Base-by-base conservation (phyloP, 2,888 invertebrate species). In the Gastracanthus pulcherrimus region DNA sequence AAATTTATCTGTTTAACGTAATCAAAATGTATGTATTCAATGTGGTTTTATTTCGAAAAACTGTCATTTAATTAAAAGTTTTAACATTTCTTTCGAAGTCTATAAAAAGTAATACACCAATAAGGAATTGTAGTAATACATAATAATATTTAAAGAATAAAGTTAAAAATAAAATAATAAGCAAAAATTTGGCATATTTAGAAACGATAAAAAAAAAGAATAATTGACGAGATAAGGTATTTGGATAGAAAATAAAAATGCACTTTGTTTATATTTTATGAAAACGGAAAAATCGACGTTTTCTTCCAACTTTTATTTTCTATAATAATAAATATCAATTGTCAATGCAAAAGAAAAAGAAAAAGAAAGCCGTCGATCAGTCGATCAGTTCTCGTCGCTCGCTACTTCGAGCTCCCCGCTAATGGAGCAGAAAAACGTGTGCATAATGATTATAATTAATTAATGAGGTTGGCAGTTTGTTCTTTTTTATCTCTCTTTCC, bases 381-480 rank as follows among this genome's bases (percentile, higher is more conserved):
- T 80, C 76, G 77, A 82, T 82, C 80, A 82, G 64, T 82, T 80
- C 70, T 82, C 76, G 72, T 76, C 76, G 80, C 76, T 80, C 80
- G 80, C 80, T 76, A 82, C 76, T 80, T 82, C 76, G 60, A 82
- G 69, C 71, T 76, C 76, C 79, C 60, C 67, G 72, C 64, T 79
- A 71, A 67, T 82, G 76, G 80, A 82, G 79, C 69, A 80, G 82
- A 80, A 80, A 82, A 80, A 76, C 41, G 80, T 80, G 82, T 82
- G 79, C 76, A 80, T 80, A 71, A 81, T 78, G 45, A 74, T 81
- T 76, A 80, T 81, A 77, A 80, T 74, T 81, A 79, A 76, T 82
- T 82, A 66, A 89, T 88, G 88, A 89, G 88, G 88, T 90, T 90
- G 90, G 90, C 90, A 90, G 83, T 83, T 83, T 72, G 26, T 81